Conservation (phyloP, 2,888 invertebrate genomes). For the Caenorhabditis macrosperma region DNA sequence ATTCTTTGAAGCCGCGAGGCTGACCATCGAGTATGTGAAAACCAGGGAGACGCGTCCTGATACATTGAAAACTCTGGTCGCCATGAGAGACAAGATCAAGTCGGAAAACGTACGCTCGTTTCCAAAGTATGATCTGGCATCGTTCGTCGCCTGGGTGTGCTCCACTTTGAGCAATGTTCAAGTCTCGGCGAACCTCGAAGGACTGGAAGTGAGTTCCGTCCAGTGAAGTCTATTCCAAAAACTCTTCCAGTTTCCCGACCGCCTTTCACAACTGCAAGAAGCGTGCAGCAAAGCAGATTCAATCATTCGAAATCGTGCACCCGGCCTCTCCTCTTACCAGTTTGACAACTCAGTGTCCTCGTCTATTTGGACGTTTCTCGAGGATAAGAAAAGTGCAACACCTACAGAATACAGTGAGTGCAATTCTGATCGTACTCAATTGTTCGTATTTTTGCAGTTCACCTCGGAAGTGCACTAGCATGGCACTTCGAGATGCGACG, state of each 20-base stretch:
- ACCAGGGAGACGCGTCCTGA: background rate
- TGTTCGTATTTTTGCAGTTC: conserved; percentile 31
- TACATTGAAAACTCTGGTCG: conserved; percentile 7
- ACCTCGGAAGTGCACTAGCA: conserved; percentile 35
- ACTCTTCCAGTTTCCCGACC: conserved; percentile 47
- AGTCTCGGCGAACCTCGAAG: background rate
- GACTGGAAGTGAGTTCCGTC: conserved; percentile 1
- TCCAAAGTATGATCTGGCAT: conserved; percentile 33
- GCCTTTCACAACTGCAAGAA: conserved; percentile 25
- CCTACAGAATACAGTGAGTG: conserved; percentile 31
- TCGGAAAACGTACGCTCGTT: conserved; percentile 25
- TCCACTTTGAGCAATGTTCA: conserved; percentile 34
- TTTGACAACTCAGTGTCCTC: conserved; percentile 37
- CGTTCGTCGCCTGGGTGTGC: conserved; percentile 33
- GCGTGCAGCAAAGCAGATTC: conserved; percentile 25
- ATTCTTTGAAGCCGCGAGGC: background rate
- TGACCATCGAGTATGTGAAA: conserved; percentile 1
- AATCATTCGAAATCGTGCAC: conserved; percentile 33
- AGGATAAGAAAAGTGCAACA: conserved; percentile 3
- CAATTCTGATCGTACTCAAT: background rate
- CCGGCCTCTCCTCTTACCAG: conserved; percentile 30
- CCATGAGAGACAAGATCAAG: conserved; percentile 20
- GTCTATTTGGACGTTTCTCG: conserved; percentile 21
- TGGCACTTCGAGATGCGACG: conserved; percentile 55
- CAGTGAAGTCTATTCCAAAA: background rate